Evolutionary conservation across 92 coral and sea anemone species (phyloP).

Genomic region (Actinernus sp.): DNA sequence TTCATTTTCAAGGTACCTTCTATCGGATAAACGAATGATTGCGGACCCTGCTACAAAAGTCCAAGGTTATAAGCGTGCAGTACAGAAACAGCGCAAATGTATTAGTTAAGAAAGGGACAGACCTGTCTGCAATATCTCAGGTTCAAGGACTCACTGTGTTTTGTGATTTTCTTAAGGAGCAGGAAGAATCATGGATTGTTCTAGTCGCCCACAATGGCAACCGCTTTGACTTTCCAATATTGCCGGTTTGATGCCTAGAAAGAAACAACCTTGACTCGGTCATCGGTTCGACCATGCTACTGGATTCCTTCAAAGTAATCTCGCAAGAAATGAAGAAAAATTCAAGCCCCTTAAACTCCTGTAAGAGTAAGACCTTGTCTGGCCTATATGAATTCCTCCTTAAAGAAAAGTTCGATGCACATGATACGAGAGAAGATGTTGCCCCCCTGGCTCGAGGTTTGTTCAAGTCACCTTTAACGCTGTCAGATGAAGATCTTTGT

Average conservation of each 20-base stretch:
- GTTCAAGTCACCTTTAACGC: background rate
- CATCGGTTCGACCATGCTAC: no score
- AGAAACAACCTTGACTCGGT: no score
- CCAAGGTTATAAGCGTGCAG: conserved; percentile 1
- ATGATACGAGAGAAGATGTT: conserved; percentile 18
- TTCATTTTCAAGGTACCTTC: no score
- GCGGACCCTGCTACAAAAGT: conserved; percentile 7
- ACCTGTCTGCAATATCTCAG: conserved; percentile 4
- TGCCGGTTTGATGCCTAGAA: no score
- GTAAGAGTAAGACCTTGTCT: conserved; percentile 6
- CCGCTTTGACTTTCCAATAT: conserved; percentile 8
- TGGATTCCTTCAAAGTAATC: conserved; percentile 6
- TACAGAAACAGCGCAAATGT: background rate
- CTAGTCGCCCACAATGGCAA: conserved; percentile 25
- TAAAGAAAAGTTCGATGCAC: conserved; percentile 13
- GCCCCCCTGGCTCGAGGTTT: conserved; percentile 2
- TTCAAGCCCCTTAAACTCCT: conserved; percentile 3
- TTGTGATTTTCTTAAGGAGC: background rate
- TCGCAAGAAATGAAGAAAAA: conserved; percentile 7
- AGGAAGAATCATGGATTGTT: background rate
- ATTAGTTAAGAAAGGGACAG: background rate
- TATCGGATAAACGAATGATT: no score
- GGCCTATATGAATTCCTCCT: conserved; percentile 5
- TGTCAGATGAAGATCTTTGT: background rate
- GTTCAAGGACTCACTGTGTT: background rate